These are phyloP conservation scores for Druon quercuslanigerum DNA, from an alignment of 1,140 invertebrate species.

Conservation along the genomic window DNA sequence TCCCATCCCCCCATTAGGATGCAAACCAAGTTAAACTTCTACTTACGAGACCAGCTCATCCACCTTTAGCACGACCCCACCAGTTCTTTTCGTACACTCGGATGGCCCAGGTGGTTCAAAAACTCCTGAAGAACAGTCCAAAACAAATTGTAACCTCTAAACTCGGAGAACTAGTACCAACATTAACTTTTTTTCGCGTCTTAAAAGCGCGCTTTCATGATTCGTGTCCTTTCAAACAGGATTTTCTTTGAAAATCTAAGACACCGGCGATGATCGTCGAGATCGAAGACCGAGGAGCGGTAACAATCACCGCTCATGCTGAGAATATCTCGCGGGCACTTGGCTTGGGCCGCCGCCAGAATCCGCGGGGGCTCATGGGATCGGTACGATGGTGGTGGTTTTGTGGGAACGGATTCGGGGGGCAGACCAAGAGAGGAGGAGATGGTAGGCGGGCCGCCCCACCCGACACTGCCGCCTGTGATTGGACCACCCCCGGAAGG, in stretches of 20 bases:
- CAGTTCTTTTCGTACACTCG: neutral
- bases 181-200: no score
- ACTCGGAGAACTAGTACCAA: neutral
- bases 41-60: conserved; percentile 5
- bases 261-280: conserved; percentile 55
- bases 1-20: neutral
- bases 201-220: neutral
- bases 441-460: conserved; percentile 64
- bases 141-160: neutral
- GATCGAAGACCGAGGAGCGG: conserved; percentile 63
- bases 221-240: neutral
- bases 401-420: conserved; percentile 42
- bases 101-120: neutral
- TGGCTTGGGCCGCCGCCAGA: conserved; percentile 71
- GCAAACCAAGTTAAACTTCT: neutral
- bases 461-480: conserved; percentile 68
- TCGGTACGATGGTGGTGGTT: conserved; percentile 54
- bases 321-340: conserved; percentile 74
- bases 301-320: conserved; percentile 73
- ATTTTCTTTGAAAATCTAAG: neutral
- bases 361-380: conserved; percentile 56
- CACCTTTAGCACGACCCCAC: neutral
- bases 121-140: neutral
- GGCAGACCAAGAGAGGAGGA: conserved; percentile 50
- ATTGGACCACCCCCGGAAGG: conserved; percentile 71